Percentiles rank a stretch among this genome's conserved stretches.
Conservation (phyloP, 1,140 invertebrate species). For the Drosophila elegans region DNA sequence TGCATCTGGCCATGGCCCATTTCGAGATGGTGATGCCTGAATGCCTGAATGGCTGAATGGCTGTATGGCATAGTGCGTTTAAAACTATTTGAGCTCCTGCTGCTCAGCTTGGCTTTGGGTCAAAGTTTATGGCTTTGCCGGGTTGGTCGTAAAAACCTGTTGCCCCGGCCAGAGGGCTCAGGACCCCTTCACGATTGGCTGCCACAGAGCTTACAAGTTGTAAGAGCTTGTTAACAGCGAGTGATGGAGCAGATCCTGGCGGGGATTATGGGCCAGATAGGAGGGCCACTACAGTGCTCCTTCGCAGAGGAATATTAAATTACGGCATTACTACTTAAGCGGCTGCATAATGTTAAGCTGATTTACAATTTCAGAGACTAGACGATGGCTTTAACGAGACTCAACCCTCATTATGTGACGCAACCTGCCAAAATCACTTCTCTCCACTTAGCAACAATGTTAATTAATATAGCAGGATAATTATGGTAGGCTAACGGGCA, state of each 20-base stretch:
- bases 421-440: not conserved
- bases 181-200: slow-evolving; percentile 19
- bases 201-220: slow-evolving; percentile 53
- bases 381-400: not conserved
- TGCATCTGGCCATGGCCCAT: slow-evolving; percentile 48
- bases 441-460: not conserved
- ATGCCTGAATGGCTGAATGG: slow-evolving; percentile 6
- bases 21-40: not conserved
- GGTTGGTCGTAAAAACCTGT: slow-evolving; percentile 74
- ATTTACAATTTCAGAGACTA: not conserved
- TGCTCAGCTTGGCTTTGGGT: slow-evolving; percentile 80
- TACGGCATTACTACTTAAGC: slow-evolving; percentile 18
- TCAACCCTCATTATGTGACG: not conserved
- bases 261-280: slow-evolving; percentile 31
- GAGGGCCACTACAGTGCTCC: not conserved
- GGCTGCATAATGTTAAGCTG: slow-evolving; percentile 5
- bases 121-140: slow-evolving; percentile 77
- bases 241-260: slow-evolving; percentile 27
- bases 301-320: slow-evolving; percentile 30
- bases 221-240: slow-evolving; percentile 72
- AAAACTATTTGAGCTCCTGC: slow-evolving; percentile 79
- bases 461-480: not conserved
- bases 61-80: slow-evolving; percentile 59
- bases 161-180: slow-evolving; percentile 32
- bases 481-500: not conserved